Evolutionary conservation across 2,888 invertebrate genomes (phyloP).

Genomic region (Lasioglossum vierecki): DNA sequence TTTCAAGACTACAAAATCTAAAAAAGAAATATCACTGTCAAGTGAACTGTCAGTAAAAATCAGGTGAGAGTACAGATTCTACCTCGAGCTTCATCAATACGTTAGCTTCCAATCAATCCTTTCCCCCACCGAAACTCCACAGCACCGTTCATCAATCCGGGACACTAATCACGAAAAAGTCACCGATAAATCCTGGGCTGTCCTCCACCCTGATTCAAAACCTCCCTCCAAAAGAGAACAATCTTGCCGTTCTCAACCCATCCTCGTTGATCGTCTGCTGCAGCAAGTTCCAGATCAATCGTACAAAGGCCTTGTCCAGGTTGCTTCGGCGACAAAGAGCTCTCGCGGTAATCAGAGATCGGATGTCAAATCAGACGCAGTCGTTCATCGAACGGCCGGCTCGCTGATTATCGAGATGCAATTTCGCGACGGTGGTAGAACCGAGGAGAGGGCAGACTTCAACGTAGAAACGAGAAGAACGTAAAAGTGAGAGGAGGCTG

Average conservation of each 20-base stretch:
- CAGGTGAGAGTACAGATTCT: background rate
- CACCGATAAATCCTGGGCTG: background rate
- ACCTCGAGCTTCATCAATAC: background rate
- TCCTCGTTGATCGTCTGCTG: background rate
- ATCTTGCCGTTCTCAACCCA: background rate
- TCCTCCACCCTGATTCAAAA: background rate
- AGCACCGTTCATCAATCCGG: background rate
- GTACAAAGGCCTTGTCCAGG: background rate
- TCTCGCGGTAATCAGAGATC: conserved; percentile 57
- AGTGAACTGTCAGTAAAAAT: background rate
- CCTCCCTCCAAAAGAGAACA: conserved; percentile 13
- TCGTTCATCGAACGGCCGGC: conserved; percentile 25
- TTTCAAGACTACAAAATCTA: background rate
- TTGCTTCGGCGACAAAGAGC: conserved; percentile 18
- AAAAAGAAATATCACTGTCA: too few relatives aligned
- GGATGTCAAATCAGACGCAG: conserved; percentile 38
- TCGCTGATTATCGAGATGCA: conserved; percentile 50
- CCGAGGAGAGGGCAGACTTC: conserved; percentile 17
- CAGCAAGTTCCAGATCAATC: background rate
- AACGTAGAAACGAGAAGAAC: background rate
- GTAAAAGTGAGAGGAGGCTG: background rate
- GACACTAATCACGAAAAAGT: conserved; percentile 5
- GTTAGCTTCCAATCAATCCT: background rate
- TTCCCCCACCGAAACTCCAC: background rate
- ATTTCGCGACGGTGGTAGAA: conserved; percentile 24